Percentiles rank a stretch among this genome's conserved stretches.
Evolutionary conservation across 2,888 invertebrate species (phyloP).

Genomic region (Drosophila limbata): DNA sequence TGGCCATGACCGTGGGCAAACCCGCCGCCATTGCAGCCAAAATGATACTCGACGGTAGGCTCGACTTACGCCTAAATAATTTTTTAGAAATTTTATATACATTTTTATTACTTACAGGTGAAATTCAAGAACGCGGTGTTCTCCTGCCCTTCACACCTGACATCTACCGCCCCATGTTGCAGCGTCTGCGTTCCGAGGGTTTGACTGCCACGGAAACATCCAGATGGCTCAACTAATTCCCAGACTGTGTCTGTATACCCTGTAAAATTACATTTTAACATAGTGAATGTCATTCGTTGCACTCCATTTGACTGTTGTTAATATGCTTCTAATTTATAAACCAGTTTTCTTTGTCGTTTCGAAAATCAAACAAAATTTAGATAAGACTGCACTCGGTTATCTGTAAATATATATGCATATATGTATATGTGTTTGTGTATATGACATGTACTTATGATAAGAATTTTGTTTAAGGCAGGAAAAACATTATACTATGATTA

Average conservation of each 20-base stretch:
- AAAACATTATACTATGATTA: constrained; percentile 8
- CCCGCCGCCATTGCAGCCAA: constrained; percentile 98
- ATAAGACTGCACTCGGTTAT: constrained; percentile 54
- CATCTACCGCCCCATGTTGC: constrained; percentile 96
- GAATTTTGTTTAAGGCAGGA: constrained; percentile 9
- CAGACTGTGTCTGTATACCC: constrained; percentile 6
- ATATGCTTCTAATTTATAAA: constrained; percentile 35
- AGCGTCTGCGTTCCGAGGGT: constrained; percentile 94
- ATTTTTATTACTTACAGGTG: constrained; percentile 86
- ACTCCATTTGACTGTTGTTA: neutral
- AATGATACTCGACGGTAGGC: constrained; percentile 95
- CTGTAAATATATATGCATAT: constrained; percentile 26
- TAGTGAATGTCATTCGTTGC: constrained; percentile 4
- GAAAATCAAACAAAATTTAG: constrained; percentile 25
- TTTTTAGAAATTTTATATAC: too few species aligned
- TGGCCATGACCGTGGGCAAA: constrained; percentile 97
- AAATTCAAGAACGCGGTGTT: constrained; percentile 98
- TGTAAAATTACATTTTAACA: neutral
- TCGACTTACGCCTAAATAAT: neutral
- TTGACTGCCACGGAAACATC: constrained; percentile 90
- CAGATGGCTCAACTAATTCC: constrained; percentile 84
- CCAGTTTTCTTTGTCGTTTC: constrained; percentile 15
- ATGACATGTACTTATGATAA: constrained; percentile 35
- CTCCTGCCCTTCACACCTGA: constrained; percentile 96
- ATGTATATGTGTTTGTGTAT: neutral